Conservation (phyloP, 2,113 vertebrate genomes). For the Archocentrus centrarchus region DNA sequence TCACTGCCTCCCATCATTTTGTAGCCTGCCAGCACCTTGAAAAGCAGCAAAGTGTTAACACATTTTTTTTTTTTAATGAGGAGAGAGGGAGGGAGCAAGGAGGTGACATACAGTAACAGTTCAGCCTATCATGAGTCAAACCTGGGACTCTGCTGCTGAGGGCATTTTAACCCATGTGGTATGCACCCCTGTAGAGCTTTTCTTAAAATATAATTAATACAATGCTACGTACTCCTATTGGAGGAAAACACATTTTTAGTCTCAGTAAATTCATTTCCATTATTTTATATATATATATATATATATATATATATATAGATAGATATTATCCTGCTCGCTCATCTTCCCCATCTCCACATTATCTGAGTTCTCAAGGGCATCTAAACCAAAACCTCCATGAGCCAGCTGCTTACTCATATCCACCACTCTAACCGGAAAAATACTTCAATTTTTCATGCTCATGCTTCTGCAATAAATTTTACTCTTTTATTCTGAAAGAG, state of each 20-base stretch:
- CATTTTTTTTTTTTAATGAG: neutral
- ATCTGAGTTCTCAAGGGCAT: neutral
- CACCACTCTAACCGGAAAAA: neutral
- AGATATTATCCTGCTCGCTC: neutral
- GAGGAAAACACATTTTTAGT: neutral
- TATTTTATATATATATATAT: too few relatives aligned
- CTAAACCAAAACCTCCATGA: neutral
- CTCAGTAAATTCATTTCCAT: neutral
- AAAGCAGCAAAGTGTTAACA: slow-evolving; percentile 20
- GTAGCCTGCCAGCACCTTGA: slow-evolving; percentile 86
- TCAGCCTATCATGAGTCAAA: neutral
- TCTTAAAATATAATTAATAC: neutral
- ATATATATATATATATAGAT: too few relatives aligned
- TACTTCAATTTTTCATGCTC: neutral
- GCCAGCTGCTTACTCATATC: neutral
- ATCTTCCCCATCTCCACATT: neutral
- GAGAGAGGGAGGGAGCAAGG: neutral
- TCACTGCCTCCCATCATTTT: slow-evolving; percentile 96
- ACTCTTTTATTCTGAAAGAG: neutral
- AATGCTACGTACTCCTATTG: neutral
- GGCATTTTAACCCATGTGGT: neutral
- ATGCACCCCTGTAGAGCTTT: neutral
- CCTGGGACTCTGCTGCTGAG: neutral
- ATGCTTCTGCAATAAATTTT: neutral
- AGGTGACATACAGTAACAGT: neutral